A percentile compares a stretch with the other conserved stretches of the same genome.
These are phyloP conservation scores for Zaprionus tsacasi DNA, from an alignment of 1,140 invertebrate species.

Conservation along the genomic window DNA sequence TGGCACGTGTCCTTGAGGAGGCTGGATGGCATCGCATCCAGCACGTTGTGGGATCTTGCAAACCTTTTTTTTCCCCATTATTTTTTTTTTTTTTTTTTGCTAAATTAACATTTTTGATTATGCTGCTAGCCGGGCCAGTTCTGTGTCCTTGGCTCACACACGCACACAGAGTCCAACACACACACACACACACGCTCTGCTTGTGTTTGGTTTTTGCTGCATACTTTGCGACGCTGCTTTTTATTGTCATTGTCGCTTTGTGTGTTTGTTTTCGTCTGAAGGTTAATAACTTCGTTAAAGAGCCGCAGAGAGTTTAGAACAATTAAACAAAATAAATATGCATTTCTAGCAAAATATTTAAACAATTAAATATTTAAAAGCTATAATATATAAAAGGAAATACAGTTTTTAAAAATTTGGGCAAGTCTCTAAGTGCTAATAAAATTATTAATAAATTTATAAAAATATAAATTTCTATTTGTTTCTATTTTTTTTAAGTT, in stretches of 20 bases:
- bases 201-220: constrained; percentile 23
- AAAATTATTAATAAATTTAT: background rate
- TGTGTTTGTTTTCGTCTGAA: constrained; percentile 27
- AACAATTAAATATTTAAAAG: background rate
- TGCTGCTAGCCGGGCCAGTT: constrained; percentile 9
- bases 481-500: no score
- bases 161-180: constrained; percentile 14
- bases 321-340: background rate
- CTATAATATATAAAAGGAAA: background rate
- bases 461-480: background rate
- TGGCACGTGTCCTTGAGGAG: constrained; percentile 23
- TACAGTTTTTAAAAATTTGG: background rate
- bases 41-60: constrained; percentile 50
- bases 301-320: constrained; percentile 6
- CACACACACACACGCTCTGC: background rate
- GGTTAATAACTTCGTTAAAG: constrained; percentile 34
- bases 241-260: constrained; percentile 31
- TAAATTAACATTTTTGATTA: constrained; percentile 57
- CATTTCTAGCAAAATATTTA: background rate
- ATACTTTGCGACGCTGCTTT: constrained; percentile 38
- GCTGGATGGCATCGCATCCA: background rate
- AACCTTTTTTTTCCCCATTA: background rate
- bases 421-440: background rate
- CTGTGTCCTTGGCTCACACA: constrained; percentile 31
- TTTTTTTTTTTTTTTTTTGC: constrained; percentile 3